Percentiles rank a stretch among this genome's conserved stretches.
These are phyloP conservation scores for Heliothis subflexa DNA, from an alignment of 1,140 invertebrate species.

Conservation along the genomic window DNA sequence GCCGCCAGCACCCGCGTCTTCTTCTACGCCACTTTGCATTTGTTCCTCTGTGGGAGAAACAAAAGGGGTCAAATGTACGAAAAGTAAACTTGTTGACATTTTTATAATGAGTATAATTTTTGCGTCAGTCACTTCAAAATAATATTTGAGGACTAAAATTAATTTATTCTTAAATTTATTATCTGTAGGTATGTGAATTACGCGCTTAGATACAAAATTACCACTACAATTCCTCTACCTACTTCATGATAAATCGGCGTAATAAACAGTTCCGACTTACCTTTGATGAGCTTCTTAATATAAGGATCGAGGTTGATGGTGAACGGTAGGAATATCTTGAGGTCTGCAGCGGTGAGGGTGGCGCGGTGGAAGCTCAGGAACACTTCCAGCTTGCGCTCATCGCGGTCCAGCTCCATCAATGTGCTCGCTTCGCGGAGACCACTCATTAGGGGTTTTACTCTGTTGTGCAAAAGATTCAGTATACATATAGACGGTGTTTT, in stretches of 20 bases:
- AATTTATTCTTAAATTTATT: too few species aligned
- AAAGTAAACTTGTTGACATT: background rate
- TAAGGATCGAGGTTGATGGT: slow-evolving; percentile 99
- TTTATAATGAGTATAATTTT: too few species aligned
- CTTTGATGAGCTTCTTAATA: slow-evolving; percentile 97
- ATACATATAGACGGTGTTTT: too few species aligned
- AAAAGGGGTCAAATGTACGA: background rate
- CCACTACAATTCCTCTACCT: too few species aligned
- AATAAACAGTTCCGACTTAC: slow-evolving; percentile 79
- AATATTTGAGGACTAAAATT: too few species aligned
- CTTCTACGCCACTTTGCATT: slow-evolving; percentile 68
- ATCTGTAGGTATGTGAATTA: too few species aligned
- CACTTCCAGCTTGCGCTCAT: slow-evolving; percentile 97
- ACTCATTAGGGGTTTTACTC: slow-evolving; percentile 93
- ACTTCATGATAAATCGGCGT: background rate
- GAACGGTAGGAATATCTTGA: slow-evolving; percentile 98
- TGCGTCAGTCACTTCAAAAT: too few species aligned
- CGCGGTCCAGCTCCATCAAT: slow-evolving; percentile 95
- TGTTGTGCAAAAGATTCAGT: slow-evolving; percentile 73
- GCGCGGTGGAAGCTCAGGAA: slow-evolving; percentile 95
- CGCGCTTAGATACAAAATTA: too few species aligned
- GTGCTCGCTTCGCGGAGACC: slow-evolving; percentile 95
- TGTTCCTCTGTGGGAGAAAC: slow-evolving; percentile 67
- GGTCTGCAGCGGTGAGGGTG: slow-evolving; percentile 93
- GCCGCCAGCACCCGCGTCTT: slow-evolving; percentile 60